Percentiles rank a stretch among this genome's conserved stretches.
Evolutionary conservation across 1,140 invertebrate species (phyloP).

Genomic region (Phortica variegata): DNA sequence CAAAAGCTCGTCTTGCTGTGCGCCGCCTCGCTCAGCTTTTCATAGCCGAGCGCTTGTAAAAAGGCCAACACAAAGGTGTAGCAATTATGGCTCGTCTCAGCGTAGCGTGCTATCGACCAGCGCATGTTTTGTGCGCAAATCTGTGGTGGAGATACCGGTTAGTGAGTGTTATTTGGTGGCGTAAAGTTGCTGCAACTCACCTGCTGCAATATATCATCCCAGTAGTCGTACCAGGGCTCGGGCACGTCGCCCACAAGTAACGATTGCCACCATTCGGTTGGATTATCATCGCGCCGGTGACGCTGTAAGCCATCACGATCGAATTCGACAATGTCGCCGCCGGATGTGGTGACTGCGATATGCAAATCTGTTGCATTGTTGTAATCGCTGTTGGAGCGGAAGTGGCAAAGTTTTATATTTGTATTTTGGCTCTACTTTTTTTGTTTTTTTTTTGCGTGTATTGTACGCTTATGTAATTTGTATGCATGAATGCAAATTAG

Average conservation of each 20-base stretch:
- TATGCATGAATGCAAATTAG: conserved; percentile 27
- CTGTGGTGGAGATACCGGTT: conserved; percentile 32
- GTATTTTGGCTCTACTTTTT: not conserved
- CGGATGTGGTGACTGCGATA: conserved; percentile 77
- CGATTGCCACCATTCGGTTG: conserved; percentile 64
- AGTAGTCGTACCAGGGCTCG: conserved; percentile 70
- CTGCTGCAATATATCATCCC: conserved; percentile 71
- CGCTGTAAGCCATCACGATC: conserved; percentile 68
- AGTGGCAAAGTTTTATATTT: not conserved
- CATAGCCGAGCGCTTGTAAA: conserved; percentile 66
- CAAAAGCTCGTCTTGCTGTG: conserved; percentile 65
- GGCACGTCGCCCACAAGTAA: conserved; percentile 68
- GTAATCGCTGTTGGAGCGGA: conserved; percentile 64
- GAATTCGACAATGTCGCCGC: conserved; percentile 74
- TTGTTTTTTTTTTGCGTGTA: conserved; percentile 21
- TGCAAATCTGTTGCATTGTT: conserved; percentile 77
- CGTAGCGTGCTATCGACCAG: conserved; percentile 69
- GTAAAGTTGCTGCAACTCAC: conserved; percentile 44
- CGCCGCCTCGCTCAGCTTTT: conserved; percentile 64
- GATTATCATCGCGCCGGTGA: conserved; percentile 57
- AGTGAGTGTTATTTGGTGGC: not conserved
- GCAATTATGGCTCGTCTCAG: conserved; percentile 74
- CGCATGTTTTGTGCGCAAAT: conserved; percentile 63
- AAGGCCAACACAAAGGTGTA: conserved; percentile 79
- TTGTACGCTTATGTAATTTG: conserved; percentile 4